These are phyloP conservation scores for Pteropus rufus DNA, from an alignment of 2,797 vertebrate species.

Conservation along the genomic window DNA sequence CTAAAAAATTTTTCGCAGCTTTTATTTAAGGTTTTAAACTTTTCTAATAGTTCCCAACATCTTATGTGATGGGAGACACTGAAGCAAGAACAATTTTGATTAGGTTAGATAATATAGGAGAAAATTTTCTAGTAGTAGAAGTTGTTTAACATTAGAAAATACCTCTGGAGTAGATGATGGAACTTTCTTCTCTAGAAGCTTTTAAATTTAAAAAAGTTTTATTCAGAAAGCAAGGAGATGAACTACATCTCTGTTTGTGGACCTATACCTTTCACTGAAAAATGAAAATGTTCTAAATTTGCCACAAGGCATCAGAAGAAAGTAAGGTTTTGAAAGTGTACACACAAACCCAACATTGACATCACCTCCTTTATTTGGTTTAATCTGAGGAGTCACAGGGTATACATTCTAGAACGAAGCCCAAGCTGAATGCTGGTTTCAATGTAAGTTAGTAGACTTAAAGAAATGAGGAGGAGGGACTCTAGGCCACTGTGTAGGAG, in stretches of 20 bases:
- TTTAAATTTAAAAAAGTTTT: slow-evolving; percentile 34
- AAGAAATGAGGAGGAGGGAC: too few species aligned
- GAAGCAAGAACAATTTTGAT: neutral
- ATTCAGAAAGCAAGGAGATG: neutral
- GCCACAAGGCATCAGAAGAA: neutral
- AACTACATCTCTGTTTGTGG: neutral
- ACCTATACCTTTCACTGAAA: neutral
- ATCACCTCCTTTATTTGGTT: neutral
- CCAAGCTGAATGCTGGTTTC: neutral
- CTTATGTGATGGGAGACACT: neutral
- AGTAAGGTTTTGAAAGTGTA: neutral
- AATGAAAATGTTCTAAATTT: slow-evolving; percentile 18
- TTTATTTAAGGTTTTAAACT: slow-evolving; percentile 5
- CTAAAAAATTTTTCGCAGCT: neutral
- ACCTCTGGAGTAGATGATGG: neutral
- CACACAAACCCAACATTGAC: neutral
- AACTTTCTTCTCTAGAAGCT: neutral
- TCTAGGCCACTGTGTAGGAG: too few species aligned
- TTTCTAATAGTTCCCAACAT: neutral
- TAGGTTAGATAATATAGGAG: neutral
- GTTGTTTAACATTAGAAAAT: neutral
- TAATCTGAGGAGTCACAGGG: neutral
- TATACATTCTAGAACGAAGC: neutral
- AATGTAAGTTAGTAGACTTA: neutral
- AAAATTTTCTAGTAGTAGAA: neutral